Evolutionary conservation across 2,113 vertebrate species (phyloP).

Genomic region (Acinonyx jubatus): DNA sequence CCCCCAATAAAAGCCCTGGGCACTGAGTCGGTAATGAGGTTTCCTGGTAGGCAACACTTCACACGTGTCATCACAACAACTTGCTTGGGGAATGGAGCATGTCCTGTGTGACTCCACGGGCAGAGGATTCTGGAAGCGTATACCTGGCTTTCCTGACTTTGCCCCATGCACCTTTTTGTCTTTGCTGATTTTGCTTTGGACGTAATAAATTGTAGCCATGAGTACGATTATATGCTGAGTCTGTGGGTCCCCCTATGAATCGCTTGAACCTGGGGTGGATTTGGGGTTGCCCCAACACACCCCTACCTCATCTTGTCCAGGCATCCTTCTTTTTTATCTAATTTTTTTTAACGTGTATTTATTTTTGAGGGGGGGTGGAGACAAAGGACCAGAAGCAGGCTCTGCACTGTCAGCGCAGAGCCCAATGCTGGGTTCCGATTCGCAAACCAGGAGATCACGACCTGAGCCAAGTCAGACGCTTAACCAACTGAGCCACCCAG

Average conservation of each 20-base stretch:
- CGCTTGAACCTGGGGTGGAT: background rate
- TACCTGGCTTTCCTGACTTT: background rate
- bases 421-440: no score
- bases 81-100: background rate
- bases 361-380: no score
- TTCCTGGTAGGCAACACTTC: background rate
- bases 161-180: background rate
- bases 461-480: no score
- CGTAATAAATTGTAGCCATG: background rate
- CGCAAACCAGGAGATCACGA: no score
- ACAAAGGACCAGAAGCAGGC: no score
- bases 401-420: no score
- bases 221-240: background rate
- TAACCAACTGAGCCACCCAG: no score
- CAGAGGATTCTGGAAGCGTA: background rate
- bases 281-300: background rate
- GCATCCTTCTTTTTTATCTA: background rate
- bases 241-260: background rate
- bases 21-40: background rate
- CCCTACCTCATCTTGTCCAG: no score
- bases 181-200: background rate
- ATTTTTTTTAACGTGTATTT: no score
- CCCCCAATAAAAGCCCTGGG: background rate
- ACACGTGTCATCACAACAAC: accelerated
- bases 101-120: no score